These are phyloP conservation scores for Coelopa pilipes DNA, from an alignment of 2,888 invertebrate genomes.

Conservation along the genomic window DNA sequence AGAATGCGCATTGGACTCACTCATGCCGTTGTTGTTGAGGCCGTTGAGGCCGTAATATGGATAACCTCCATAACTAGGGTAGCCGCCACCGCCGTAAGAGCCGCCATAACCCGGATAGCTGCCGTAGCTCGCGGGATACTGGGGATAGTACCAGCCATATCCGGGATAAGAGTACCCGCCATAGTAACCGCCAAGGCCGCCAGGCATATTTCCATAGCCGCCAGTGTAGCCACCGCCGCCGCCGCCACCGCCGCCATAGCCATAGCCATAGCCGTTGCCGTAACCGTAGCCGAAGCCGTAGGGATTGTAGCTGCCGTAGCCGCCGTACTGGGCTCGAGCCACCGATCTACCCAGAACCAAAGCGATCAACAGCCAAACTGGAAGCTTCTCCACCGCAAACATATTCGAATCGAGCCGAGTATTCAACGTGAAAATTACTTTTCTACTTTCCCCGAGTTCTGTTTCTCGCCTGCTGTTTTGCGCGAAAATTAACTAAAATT, in stretches of 20 bases:
- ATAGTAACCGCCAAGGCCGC: slow-evolving; percentile 17
- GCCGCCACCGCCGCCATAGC: slow-evolving; percentile 1
- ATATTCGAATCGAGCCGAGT: not conserved
- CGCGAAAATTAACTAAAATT: not conserved
- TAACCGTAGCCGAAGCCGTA: slow-evolving; percentile 28
- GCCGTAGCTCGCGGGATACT: slow-evolving; percentile 39
- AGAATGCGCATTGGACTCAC: slow-evolving; percentile 38
- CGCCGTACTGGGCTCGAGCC: slow-evolving; percentile 36
- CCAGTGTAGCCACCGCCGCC: slow-evolving; percentile 20
- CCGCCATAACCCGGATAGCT: slow-evolving; percentile 39
- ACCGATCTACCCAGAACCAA: not conserved
- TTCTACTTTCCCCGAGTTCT: not conserved
- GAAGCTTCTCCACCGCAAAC: not conserved
- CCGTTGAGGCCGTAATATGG: slow-evolving; percentile 37
- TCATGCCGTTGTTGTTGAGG: slow-evolving; percentile 38
- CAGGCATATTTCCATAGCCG: slow-evolving; percentile 25
- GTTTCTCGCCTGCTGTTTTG: not conserved
- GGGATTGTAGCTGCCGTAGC: slow-evolving; percentile 28
- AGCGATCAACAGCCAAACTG: not conserved
- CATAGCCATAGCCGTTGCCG: slow-evolving; percentile 26
- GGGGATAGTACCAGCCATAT: slow-evolving; percentile 39
- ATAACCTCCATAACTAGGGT: slow-evolving; percentile 43
- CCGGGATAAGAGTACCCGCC: slow-evolving; percentile 1
- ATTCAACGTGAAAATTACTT: not conserved
- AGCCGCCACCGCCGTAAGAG: slow-evolving; percentile 37